Percentiles rank a stretch among this genome's conserved stretches.
Evolutionary conservation across 2,113 vertebrate genomes (phyloP).

Genomic region (Lathamus discolor): DNA sequence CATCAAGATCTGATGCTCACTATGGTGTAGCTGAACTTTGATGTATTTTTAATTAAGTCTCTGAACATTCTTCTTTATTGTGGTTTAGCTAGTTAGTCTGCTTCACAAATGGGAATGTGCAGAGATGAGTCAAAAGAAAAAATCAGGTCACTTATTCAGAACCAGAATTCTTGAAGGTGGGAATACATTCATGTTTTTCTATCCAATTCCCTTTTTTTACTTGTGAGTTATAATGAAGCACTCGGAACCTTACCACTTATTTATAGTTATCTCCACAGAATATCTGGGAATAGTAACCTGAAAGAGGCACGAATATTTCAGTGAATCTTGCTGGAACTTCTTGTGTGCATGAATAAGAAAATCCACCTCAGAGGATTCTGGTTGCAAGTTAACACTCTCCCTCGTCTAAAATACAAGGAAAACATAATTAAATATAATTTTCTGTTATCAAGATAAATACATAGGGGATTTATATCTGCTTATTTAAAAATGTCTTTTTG

Average conservation of each 20-base stretch:
- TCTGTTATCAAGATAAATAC: neutral
- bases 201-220: neutral
- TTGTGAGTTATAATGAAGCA: neutral
- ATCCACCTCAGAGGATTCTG: neutral
- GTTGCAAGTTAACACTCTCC: neutral
- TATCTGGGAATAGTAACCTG: neutral
- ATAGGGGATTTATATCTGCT: neutral
- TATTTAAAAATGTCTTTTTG: neutral
- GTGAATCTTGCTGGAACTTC: neutral
- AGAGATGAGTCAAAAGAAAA: neutral
- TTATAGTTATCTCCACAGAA: neutral
- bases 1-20: neutral
- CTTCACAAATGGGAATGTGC: neutral
- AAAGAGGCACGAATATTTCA: neutral
- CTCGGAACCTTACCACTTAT: neutral
- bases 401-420: neutral
- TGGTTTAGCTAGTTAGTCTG: neutral
- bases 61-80: neutral
- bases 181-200: neutral
- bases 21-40: neutral
- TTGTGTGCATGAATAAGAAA: neutral
- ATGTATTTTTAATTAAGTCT: slow-evolving; percentile 7
- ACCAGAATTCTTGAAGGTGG: neutral
- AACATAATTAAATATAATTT: neutral
- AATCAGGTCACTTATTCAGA: neutral